These are phyloP conservation scores for Equus przewalskii DNA, from an alignment of 2,113 vertebrate species.

Conservation along the genomic window DNA sequence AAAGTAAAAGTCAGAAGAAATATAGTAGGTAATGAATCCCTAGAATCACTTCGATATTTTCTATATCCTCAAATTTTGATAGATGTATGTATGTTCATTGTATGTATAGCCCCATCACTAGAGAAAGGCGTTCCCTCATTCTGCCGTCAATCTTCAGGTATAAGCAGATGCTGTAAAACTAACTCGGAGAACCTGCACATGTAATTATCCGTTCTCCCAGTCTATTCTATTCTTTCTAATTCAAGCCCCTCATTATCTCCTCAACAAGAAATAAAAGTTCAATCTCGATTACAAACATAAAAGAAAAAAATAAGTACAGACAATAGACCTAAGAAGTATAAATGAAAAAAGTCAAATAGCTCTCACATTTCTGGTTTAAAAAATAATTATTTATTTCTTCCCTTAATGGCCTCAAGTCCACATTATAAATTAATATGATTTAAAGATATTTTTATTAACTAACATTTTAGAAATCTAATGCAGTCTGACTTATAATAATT, in stretches of 20 bases:
- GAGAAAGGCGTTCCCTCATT: not conserved
- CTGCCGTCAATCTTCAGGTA: not conserved
- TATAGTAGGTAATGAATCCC: not conserved
- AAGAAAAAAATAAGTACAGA: not conserved
- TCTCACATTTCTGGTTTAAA: not conserved
- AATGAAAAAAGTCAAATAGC: not conserved
- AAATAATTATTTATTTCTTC: conserved; percentile 13
- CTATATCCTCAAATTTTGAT: not conserved
- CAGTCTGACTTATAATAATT: conserved; percentile 66
- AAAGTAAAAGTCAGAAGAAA: not conserved
- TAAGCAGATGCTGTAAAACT: not conserved
- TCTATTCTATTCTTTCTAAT: not conserved
- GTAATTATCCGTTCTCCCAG: not conserved
- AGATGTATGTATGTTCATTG: not conserved
- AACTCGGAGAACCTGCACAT: not conserved
- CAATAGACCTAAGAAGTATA: conserved; percentile 6
- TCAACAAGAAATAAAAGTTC: conserved; percentile 5
- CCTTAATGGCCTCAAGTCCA: not conserved
- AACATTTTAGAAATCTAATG: conserved; percentile 29
- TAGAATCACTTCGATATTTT: not conserved
- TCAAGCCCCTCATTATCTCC: not conserved
- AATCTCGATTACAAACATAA: not conserved
- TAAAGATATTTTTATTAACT: conserved; percentile 60
- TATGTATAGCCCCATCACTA: not conserved
- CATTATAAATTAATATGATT: conserved; percentile 1